These are phyloP conservation scores for Stegastes partitus DNA, from an alignment of 2,113 vertebrate genomes.

Conservation along the genomic window DNA sequence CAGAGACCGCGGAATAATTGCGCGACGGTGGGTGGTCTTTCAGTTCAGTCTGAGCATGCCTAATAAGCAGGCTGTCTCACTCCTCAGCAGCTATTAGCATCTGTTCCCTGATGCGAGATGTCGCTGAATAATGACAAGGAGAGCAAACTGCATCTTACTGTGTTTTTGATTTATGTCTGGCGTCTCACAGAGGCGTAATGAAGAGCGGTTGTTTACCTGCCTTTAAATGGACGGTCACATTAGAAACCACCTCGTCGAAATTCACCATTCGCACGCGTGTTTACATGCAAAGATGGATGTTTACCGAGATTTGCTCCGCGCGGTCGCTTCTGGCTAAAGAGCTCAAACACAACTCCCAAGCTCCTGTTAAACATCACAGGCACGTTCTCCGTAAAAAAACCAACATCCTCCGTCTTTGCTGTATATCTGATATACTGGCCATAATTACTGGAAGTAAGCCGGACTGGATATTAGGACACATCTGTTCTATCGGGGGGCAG, in stretches of 20 bases:
- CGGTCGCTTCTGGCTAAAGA: slow-evolving; percentile 1
- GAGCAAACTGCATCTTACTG: slow-evolving; percentile 17
- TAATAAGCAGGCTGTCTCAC: slow-evolving; percentile 65
- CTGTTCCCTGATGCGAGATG: slow-evolving; percentile 60
- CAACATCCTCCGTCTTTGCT: slow-evolving; percentile 24
- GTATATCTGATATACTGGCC: slow-evolving; percentile 26
- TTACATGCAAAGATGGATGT: neutral
- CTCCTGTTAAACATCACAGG: slow-evolving; percentile 31
- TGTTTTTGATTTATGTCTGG: slow-evolving; percentile 31
- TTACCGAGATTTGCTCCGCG: slow-evolving; percentile 26
- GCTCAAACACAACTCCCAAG: neutral
- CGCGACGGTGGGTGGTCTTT: slow-evolving; percentile 57
- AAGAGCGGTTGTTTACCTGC: slow-evolving; percentile 20
- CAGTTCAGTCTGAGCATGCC: slow-evolving; percentile 53
- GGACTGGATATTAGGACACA: slow-evolving; percentile 56
- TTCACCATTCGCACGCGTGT: slow-evolving; percentile 5
- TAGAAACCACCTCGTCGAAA: slow-evolving; percentile 5
- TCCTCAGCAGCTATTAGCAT: slow-evolving; percentile 59
- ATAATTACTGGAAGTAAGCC: slow-evolving; percentile 44
- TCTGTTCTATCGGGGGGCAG: slow-evolving; percentile 60
- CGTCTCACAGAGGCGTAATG: slow-evolving; percentile 29
- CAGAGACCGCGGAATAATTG: slow-evolving; percentile 65
- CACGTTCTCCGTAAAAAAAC: neutral
- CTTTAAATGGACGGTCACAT: slow-evolving; percentile 13
- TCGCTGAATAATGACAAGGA: slow-evolving; percentile 56